These are phyloP conservation scores for Delphinus delphis DNA, from an alignment of 2,113 vertebrate species.

Conservation along the genomic window DNA sequence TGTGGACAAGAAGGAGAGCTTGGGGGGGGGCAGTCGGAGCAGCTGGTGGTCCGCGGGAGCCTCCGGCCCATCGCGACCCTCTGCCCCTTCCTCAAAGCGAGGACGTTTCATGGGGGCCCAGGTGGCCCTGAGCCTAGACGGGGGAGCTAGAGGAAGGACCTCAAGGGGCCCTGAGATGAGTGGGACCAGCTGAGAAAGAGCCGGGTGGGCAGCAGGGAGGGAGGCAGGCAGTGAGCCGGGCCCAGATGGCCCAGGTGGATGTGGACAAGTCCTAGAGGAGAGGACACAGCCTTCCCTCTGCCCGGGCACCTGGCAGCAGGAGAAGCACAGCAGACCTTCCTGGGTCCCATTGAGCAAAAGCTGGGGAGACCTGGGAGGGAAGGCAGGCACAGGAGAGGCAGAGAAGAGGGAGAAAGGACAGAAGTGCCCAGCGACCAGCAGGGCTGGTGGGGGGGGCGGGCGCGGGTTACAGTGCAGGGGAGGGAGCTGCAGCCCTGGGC, in stretches of 20 bases:
- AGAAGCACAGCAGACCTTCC: not conserved
- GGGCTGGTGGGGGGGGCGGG: slow-evolving; percentile 20
- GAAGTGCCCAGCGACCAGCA: slow-evolving; percentile 48
- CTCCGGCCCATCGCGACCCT: not conserved
- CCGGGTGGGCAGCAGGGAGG: too few species aligned
- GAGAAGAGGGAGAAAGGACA: not conserved
- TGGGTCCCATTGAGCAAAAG: not conserved
- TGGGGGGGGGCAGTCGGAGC: fast-evolving
- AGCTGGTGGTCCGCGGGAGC: not conserved
- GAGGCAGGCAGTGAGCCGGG: not conserved
- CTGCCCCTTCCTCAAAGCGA: not conserved
- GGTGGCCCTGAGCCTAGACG: not conserved
- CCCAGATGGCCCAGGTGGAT: not conserved
- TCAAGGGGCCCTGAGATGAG: not conserved
- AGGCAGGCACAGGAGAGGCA: not conserved
- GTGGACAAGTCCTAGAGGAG: not conserved
- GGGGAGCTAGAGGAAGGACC: not conserved
- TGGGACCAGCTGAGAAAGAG: not conserved
- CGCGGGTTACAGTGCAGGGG: not conserved
- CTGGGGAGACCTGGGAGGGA: not conserved
- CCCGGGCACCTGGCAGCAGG: not conserved
- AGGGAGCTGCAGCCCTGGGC: not conserved
- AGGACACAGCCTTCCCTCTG: not conserved
- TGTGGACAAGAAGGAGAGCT: not conserved
- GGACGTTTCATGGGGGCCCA: not conserved